phyloP scores from a whole-genome alignment of 2,888 invertebrate genomes.

The Netelia virgata region DNA sequence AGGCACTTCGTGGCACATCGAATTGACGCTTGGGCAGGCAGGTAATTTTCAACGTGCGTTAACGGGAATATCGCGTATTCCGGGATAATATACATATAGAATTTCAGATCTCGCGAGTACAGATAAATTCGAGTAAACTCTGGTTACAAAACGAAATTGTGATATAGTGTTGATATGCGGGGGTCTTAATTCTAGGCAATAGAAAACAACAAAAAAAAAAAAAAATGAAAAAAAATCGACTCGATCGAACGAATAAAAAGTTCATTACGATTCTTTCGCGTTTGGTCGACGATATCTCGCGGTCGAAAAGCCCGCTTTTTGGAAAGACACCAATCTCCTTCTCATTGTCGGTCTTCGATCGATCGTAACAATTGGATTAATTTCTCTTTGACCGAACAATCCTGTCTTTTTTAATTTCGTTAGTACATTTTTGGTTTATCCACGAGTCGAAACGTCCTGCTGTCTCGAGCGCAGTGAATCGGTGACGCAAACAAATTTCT shows the following conservation, averaged over 20 bases:
- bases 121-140: constrained; percentile 15
- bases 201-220: constrained; percentile 1
- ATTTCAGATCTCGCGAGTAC: neutral
- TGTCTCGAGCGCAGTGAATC: constrained; percentile 23
- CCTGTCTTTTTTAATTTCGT: constrained; percentile 4
- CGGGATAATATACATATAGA: neutral
- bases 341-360: constrained; percentile 18
- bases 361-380: constrained; percentile 9
- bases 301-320: neutral
- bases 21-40: constrained; percentile 32
- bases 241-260: constrained; percentile 31
- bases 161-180: neutral
- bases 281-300: neutral
- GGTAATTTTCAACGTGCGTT: neutral
- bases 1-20: constrained; percentile 70
- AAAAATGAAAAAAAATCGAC: constrained; percentile 3
- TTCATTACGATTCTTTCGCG: constrained; percentile 36
- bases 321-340: constrained; percentile 16
- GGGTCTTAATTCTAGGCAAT: constrained; percentile 8
- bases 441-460: constrained; percentile 12
- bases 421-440: neutral
- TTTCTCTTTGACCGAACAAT: neutral
- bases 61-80: neutral
- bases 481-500: constrained; percentile 47
- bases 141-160: constrained; percentile 2